A percentile compares a stretch with the other conserved stretches of the same genome.
Conservation (phyloP, 2,113 vertebrate genomes). For the Grus americana region DNA sequence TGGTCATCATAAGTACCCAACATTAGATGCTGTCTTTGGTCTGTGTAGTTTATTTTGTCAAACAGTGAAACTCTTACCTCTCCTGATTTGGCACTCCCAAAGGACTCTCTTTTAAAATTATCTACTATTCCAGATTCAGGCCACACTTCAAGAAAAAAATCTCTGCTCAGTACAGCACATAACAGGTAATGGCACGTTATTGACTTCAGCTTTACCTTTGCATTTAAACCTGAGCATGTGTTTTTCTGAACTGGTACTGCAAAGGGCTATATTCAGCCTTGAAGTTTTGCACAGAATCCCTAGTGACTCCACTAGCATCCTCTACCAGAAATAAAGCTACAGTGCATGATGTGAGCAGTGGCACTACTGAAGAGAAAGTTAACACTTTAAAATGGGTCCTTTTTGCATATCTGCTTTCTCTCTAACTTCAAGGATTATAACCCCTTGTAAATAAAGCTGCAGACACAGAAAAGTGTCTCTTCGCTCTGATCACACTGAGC, state of each 20-base stretch:
- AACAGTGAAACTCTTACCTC: neutral
- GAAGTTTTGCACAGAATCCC: neutral
- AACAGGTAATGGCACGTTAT: neutral
- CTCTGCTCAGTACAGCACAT: neutral
- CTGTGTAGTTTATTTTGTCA: neutral
- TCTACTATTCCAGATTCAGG: neutral
- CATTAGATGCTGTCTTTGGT: neutral
- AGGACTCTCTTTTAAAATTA: neutral
- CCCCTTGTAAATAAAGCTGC: neutral
- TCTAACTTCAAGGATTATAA: neutral
- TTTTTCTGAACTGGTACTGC: neutral
- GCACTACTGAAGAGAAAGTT: neutral
- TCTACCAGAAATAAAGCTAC: neutral
- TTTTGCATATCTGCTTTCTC: neutral
- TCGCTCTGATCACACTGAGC: neutral
- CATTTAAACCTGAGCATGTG: neutral
- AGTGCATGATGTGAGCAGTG: neutral
- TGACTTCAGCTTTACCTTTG: neutral
- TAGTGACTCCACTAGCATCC: neutral
- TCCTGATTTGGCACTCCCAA: slow-evolving; percentile 15
- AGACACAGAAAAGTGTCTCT: neutral
- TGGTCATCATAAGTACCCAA: neutral
- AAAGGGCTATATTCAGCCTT: neutral
- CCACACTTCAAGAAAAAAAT: neutral
- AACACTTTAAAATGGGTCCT: neutral